Conservation (phyloP, 2,113 vertebrate species). For the Lepus europaeus region DNA sequence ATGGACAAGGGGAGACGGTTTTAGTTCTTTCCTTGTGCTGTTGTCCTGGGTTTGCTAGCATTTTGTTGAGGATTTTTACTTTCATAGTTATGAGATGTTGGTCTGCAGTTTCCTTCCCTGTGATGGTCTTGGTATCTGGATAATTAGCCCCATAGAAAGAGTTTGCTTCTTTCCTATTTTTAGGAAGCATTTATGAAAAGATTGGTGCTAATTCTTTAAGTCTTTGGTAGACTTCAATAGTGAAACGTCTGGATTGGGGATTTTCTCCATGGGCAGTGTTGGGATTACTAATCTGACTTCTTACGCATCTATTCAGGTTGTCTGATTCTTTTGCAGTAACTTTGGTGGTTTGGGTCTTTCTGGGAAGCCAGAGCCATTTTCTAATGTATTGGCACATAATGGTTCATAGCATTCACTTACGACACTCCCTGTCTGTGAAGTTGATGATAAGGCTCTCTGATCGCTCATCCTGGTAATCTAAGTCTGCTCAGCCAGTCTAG, state of each 20-base stretch:
- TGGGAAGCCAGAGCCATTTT: not conserved
- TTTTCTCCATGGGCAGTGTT: not conserved
- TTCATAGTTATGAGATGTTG: not conserved
- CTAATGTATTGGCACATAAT: not conserved
- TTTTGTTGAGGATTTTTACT: not conserved
- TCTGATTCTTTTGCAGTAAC: not conserved
- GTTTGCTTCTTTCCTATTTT: not conserved
- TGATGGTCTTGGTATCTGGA: not conserved
- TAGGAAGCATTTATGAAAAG: not conserved
- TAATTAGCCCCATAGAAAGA: not conserved
- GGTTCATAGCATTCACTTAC: not conserved
- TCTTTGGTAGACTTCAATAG: not conserved
- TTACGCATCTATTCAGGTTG: not conserved
- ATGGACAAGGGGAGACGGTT: not conserved
- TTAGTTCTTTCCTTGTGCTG: no score
- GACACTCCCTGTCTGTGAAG: not conserved
- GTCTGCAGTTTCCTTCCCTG: not conserved
- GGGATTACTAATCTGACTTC: not conserved
- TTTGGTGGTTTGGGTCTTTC: not conserved
- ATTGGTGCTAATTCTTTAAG: not conserved
- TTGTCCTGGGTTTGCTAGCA: not conserved
- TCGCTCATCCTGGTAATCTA: not conserved
- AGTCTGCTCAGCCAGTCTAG: not conserved
- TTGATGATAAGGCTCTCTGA: not conserved
- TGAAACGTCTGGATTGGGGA: not conserved